A percentile compares a stretch with the other conserved stretches of the same genome.
Conservation (phyloP, 2,888 invertebrate genomes). For the Tubiluchus corallicola region DNA sequence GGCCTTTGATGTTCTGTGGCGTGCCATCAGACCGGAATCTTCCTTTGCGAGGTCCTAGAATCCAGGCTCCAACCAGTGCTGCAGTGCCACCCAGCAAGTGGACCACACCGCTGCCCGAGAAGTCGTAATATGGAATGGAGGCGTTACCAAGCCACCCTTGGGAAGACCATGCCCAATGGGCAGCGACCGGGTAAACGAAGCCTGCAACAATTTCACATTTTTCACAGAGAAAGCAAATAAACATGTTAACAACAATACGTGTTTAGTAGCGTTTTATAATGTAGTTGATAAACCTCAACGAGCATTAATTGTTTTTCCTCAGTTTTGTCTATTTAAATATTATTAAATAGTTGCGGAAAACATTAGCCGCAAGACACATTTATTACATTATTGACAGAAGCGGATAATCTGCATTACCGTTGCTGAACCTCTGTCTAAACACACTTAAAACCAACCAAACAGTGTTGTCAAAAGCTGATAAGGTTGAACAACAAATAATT, state of each 20-base stretch:
- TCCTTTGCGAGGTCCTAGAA: slow-evolving; percentile 35
- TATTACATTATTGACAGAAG: too few species aligned
- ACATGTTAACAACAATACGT: slow-evolving; percentile 10
- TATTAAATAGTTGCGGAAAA: too few species aligned
- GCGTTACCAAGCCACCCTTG: slow-evolving; percentile 29
- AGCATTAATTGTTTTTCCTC: too few species aligned
- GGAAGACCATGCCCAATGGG: slow-evolving; percentile 33
- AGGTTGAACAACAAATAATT: neutral
- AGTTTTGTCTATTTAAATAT: too few species aligned
- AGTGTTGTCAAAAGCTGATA: neutral
- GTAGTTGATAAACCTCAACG: too few species aligned
- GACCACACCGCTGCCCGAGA: slow-evolving; percentile 36
- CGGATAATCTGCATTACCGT: too few species aligned
- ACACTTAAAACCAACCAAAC: too few species aligned
- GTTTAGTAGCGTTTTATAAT: too few species aligned
- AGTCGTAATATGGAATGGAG: slow-evolving; percentile 28
- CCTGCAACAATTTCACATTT: slow-evolving; percentile 19
- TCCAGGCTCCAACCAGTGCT: slow-evolving; percentile 24
- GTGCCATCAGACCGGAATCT: slow-evolving; percentile 29
- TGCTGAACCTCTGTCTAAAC: too few species aligned
- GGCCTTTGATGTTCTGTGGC: slow-evolving; percentile 24
- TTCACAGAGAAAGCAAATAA: neutral
- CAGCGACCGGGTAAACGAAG: slow-evolving; percentile 32
- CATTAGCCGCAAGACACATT: too few species aligned
- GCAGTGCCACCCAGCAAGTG: slow-evolving; percentile 32